Percentiles rank a stretch among this genome's conserved stretches.
These are phyloP conservation scores for Thamnaconus septentrionalis DNA, from an alignment of 2,113 vertebrate species.

Conservation along the genomic window DNA sequence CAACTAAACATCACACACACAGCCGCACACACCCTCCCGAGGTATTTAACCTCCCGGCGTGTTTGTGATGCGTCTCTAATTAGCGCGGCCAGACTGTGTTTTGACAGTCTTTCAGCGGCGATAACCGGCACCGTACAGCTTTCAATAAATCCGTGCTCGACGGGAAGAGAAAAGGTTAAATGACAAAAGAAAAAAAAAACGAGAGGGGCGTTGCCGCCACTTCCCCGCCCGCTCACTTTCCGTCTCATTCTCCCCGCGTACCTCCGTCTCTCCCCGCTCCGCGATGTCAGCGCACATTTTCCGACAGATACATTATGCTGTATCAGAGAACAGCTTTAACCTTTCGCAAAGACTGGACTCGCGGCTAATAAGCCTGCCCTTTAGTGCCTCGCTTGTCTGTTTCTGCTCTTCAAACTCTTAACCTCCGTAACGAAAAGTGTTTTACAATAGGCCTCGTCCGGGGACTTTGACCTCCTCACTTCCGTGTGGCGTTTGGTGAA, in stretches of 20 bases:
- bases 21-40: background rate
- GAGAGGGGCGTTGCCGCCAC: conserved; percentile 16
- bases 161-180: conserved; percentile 53
- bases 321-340: conserved; percentile 46
- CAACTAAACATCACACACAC: background rate
- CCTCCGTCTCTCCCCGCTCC: background rate
- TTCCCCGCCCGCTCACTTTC: conserved; percentile 18
- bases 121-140: conserved; percentile 28
- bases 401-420: background rate
- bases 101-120: conserved; percentile 43
- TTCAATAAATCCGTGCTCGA: conserved; percentile 39
- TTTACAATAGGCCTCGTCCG: background rate
- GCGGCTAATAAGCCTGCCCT: conserved; percentile 26
- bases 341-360: conserved; percentile 44
- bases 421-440: background rate
- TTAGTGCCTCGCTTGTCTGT: background rate
- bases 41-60: conserved; percentile 55
- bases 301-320: conserved; percentile 25
- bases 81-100: conserved; percentile 39
- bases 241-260: conserved; percentile 6
- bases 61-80: conserved; percentile 54
- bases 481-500: conserved; percentile 1
- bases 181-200: conserved; percentile 15
- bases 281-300: conserved; percentile 39
- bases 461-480: background rate